Conservation (phyloP, 2,797 vertebrate species). For the Protonibea diacanthus region DNA sequence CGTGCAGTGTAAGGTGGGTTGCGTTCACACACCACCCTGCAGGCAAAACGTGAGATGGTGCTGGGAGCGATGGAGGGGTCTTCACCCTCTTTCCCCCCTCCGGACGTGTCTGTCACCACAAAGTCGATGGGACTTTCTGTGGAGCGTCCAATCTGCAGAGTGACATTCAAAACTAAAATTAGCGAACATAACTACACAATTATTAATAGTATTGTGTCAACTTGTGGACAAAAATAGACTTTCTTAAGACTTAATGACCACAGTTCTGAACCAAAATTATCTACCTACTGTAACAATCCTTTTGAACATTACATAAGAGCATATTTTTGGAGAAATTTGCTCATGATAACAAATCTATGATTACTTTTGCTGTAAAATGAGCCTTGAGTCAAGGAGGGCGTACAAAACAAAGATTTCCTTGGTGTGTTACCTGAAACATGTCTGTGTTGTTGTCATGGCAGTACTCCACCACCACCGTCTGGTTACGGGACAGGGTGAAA, state of each 20-base stretch:
- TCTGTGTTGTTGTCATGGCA: conserved; percentile 96
- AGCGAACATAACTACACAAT: background rate
- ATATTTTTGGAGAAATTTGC: conserved; percentile 33
- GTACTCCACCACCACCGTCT: conserved; percentile 98
- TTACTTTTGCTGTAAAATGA: background rate
- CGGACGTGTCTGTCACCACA: conserved; percentile 86
- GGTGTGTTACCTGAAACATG: conserved; percentile 95
- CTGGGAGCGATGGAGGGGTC: conserved; percentile 86
- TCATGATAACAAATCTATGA: background rate
- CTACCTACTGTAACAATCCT: conserved; percentile 2
- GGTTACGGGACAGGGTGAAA: conserved; percentile 95
- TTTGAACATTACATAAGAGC: conserved; percentile 53
- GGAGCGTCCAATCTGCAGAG: conserved; percentile 84
- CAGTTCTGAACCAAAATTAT: conserved; percentile 54
- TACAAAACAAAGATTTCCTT: background rate
- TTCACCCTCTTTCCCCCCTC: conserved; percentile 83
- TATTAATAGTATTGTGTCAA: background rate
- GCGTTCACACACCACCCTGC: conserved; percentile 86
- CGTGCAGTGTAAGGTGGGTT: conserved; percentile 87
- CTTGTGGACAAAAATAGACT: conserved; percentile 51
- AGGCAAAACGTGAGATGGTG: conserved; percentile 88
- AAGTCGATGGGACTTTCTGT: conserved; percentile 88
- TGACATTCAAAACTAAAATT: too few relatives aligned
- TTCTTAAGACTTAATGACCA: conserved; percentile 16
- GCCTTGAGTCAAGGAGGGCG: too few relatives aligned